Evolutionary conservation across 2,797 vertebrate species (phyloP).

Genomic region (Lateolabrax maculatus): DNA sequence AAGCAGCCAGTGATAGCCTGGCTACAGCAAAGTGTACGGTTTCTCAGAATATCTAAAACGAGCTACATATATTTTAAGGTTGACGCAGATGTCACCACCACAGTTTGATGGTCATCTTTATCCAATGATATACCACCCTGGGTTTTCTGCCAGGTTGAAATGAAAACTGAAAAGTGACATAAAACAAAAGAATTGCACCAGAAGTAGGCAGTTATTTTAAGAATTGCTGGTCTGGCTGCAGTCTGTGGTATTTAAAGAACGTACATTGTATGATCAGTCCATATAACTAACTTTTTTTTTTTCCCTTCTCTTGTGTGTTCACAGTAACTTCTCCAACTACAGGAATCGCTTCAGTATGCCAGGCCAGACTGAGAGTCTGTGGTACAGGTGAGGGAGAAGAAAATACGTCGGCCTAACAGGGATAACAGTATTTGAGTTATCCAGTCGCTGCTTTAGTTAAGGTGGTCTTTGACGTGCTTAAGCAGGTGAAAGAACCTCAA

Average conservation of each 20-base stretch:
- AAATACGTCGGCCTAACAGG: not conserved
- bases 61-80: constrained; percentile 24
- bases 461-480: not conserved
- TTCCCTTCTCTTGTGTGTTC: constrained; percentile 45
- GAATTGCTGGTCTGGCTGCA: constrained; percentile 26
- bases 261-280: constrained; percentile 40
- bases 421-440: not conserved
- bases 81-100: constrained; percentile 42
- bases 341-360: constrained; percentile 93
- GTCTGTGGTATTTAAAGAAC: constrained; percentile 55
- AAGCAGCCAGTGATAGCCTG: constrained; percentile 42
- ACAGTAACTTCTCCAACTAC: constrained; percentile 95
- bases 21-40: constrained; percentile 36
- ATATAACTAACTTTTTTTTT: constrained; percentile 28
- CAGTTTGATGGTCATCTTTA: constrained; percentile 50
- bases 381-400: constrained; percentile 90
- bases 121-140: constrained; percentile 17
- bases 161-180: constrained; percentile 23
- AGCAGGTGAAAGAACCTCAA: constrained; percentile 21
- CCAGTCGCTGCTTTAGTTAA: not conserved
- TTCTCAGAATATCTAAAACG: constrained; percentile 48
- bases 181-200: constrained; percentile 33
- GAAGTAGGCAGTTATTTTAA: constrained; percentile 28
- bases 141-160: constrained; percentile 17
- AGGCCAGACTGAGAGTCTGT: constrained; percentile 88